Evolutionary conservation across 2,888 invertebrate species (phyloP).

Genomic region (Anticlea derivata): DNA sequence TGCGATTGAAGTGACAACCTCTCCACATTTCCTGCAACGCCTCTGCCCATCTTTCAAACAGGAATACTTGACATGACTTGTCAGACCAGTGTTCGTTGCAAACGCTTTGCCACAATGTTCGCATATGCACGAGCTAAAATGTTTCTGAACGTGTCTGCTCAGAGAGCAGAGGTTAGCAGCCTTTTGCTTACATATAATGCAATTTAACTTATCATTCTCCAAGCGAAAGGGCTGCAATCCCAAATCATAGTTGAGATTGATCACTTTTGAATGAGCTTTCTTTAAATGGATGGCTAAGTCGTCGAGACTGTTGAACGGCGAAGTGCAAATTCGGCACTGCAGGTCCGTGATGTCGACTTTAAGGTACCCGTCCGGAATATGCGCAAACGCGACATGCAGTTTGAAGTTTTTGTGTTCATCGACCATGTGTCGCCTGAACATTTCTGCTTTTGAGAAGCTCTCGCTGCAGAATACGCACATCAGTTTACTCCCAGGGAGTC

Average conservation of each 20-base stretch:
- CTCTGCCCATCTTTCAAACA: constrained; percentile 42
- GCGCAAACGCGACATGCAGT: constrained; percentile 41
- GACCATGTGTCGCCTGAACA: constrained; percentile 49
- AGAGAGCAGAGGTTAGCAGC: constrained; percentile 52
- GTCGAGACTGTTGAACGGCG: constrained; percentile 44
- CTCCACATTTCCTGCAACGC: constrained; percentile 51
- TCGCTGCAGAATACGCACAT: constrained; percentile 67
- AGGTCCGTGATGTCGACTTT: constrained; percentile 62
- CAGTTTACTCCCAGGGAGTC: constrained; percentile 58
- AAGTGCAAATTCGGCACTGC: constrained; percentile 53
- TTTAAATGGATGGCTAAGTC: constrained; percentile 51
- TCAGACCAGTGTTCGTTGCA: constrained; percentile 48
- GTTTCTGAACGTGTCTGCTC: constrained; percentile 59
- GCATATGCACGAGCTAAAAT: constrained; percentile 61
- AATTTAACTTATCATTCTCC: constrained; percentile 41
- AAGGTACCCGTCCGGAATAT: constrained; percentile 39
- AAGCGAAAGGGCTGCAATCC: constrained; percentile 61
- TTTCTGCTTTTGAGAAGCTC: constrained; percentile 46
- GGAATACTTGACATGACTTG: constrained; percentile 45
- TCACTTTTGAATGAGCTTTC: constrained; percentile 42
- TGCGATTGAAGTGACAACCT: constrained; percentile 47
- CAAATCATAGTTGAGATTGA: constrained; percentile 49
- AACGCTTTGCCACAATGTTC: constrained; percentile 65
- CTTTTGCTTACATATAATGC: constrained; percentile 53
- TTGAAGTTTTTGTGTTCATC: constrained; percentile 42